Conservation (phyloP, 2,113 vertebrate genomes). For the Trematocara unimaculatum region DNA sequence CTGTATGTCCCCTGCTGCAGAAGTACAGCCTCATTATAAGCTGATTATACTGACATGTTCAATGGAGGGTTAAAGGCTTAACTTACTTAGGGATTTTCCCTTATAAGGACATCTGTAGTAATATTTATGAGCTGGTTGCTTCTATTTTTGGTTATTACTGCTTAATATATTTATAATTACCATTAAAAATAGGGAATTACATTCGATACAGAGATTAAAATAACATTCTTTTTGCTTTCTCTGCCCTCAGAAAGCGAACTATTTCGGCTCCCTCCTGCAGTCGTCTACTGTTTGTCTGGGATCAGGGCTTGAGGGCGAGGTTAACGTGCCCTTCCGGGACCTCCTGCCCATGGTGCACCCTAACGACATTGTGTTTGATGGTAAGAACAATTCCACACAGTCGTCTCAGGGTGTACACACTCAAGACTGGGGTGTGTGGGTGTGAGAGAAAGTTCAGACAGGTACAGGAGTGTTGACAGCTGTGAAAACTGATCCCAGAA, state of each 20-base stretch:
- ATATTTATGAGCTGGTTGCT: neutral
- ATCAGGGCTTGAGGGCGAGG: constrained; percentile 74
- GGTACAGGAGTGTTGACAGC: neutral
- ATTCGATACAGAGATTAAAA: neutral
- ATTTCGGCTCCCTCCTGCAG: constrained; percentile 90
- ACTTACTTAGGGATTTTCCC: neutral
- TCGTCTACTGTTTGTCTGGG: constrained; percentile 87
- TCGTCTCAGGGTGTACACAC: neutral
- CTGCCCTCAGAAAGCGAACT: constrained; percentile 82
- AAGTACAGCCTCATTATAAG: constrained; percentile 13
- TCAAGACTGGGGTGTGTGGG: neutral
- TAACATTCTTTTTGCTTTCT: neutral
- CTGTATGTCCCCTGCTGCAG: neutral
- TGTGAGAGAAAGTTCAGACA: neutral
- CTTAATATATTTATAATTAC: neutral
- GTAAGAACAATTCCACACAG: constrained; percentile 65
- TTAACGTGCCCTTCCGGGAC: constrained; percentile 82
- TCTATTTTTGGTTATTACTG: neutral
- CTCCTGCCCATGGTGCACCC: constrained; percentile 92
- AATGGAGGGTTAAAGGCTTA: constrained; percentile 21
- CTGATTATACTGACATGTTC: constrained; percentile 26
- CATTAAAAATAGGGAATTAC: neutral
- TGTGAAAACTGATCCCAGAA: neutral
- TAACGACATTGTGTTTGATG: constrained; percentile 88
- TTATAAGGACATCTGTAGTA: constrained; percentile 10